These are phyloP conservation scores for Achroia grisella DNA, from an alignment of 1,140 invertebrate species.

Conservation along the genomic window DNA sequence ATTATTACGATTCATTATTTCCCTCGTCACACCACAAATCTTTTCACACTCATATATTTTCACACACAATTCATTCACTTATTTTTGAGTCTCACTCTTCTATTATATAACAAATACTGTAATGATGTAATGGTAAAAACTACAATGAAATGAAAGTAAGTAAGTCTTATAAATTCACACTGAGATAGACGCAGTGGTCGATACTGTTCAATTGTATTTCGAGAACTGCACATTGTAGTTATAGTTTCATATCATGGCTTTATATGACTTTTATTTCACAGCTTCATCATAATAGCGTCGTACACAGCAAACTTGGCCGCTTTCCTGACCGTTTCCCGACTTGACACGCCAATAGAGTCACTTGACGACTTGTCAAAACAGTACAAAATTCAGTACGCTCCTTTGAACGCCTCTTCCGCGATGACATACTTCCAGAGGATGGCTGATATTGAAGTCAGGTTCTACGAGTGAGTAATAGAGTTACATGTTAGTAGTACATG, in stretches of 20 bases:
- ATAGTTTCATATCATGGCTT: background rate
- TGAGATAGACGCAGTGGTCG: too few species aligned
- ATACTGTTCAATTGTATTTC: too few species aligned
- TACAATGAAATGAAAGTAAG: too few species aligned
- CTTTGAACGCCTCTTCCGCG: constrained; percentile 86
- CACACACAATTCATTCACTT: too few species aligned
- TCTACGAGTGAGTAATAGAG: constrained; percentile 88
- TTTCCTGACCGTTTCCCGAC: constrained; percentile 92
- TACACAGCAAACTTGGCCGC: constrained; percentile 98
- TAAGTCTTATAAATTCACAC: too few species aligned
- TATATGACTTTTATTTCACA: constrained; percentile 16
- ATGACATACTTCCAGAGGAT: constrained; percentile 97
- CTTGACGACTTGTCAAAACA: constrained; percentile 95
- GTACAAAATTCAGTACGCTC: constrained; percentile 96
- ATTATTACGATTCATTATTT: too few species aligned
- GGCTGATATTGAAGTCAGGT: constrained; percentile 94
- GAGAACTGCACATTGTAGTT: too few species aligned
- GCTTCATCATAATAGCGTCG: constrained; percentile 97
- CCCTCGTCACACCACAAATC: too few species aligned
- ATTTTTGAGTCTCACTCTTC: too few species aligned
- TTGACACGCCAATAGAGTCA: constrained; percentile 94
- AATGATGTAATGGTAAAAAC: too few species aligned
- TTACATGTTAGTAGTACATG: background rate
- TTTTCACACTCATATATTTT: too few species aligned
- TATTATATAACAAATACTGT: too few species aligned